Evolutionary conservation across 2,888 invertebrate genomes (phyloP), one percentile per base, ranked within the genome.

Genomic region (Limnephilus lunatus): DNA sequence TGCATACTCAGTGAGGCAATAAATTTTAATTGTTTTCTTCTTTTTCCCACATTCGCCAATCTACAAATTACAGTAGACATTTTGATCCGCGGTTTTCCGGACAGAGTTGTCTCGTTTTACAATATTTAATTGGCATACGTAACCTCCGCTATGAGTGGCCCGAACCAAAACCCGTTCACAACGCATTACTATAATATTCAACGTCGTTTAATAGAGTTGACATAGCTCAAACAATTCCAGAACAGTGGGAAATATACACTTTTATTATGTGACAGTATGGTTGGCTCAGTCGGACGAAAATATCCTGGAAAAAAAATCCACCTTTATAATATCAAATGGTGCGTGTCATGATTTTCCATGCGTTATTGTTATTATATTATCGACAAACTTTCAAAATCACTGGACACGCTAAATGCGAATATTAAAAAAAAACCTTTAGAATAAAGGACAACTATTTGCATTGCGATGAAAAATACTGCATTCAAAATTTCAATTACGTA

Each of bases 111-210:
- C 25, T 68, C 68, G 2, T 68, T 68, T 68, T 68, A 68, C 68
- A 82, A 82, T 19, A 32, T 31, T 82, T 32, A 82, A 82, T 82
- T 82, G 32, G 19, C 82, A 82, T 82, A 82, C 82, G 32, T 82
- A 82, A 82, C 82, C 82, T 82, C 82, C 31, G 82, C 31, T 31
- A 82, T 32, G 82, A 82, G 82, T 82, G 32, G 82, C 82, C 31
- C 14, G 32, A 82, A 15, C 31, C 15, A 32, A 82, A 82, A 82
- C 82, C 82, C 82, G 82, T 82, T 82, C 32, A 68, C 68, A 68
- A 68, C 68, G 68, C 68, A 68, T n/a, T 68, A 68, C 68, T 68
- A 68, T 25, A 68, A n/a, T 68, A 68, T 68, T 68, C 68, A 25
- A n/a, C 68, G 68, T 68, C 68, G 68, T 68, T 68, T 9, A 68